A percentile compares a stretch with the other conserved stretches of the same genome.
These are phyloP conservation scores for Tupiocoris notatus DNA, from an alignment of 2,888 invertebrate genomes.

Conservation along the genomic window DNA sequence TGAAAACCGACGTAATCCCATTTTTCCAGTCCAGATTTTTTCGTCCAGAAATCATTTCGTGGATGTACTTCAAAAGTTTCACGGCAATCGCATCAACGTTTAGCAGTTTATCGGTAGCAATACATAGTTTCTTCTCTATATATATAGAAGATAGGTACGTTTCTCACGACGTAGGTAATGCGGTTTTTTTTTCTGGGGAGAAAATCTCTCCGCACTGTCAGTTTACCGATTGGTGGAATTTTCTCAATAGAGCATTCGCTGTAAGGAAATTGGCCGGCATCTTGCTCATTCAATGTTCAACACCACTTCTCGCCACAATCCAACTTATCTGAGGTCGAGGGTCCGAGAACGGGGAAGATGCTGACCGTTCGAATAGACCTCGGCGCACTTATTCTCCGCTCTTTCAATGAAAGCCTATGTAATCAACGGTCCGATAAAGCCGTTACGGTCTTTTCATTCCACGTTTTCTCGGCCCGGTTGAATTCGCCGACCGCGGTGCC, in stretches of 20 bases:
- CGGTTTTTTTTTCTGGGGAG: not conserved
- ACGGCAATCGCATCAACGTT: too few relatives aligned
- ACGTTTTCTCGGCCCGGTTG: not conserved
- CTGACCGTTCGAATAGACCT: conserved; percentile 34
- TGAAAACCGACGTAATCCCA: too few relatives aligned
- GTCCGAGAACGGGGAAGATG: conserved; percentile 2
- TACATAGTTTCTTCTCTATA: too few relatives aligned
- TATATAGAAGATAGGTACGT: too few relatives aligned
- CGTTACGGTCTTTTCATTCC: conserved; percentile 29
- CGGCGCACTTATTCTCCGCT: not conserved
- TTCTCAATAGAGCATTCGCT: conserved; percentile 22
- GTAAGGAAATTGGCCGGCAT: conserved; percentile 39
- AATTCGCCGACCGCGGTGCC: not conserved
- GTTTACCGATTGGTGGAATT: not conserved
- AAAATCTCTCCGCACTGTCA: too few relatives aligned
- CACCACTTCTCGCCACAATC: conserved; percentile 30
- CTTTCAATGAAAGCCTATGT: conserved; percentile 36
- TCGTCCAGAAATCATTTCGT: too few relatives aligned
- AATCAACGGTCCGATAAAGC: conserved; percentile 37
- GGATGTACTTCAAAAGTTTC: too few relatives aligned
- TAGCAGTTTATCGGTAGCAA: too few relatives aligned
- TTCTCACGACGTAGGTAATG: too few relatives aligned
- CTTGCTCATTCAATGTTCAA: conserved; percentile 25
- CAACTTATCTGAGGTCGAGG: conserved; percentile 27
- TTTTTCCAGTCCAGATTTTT: too few relatives aligned